Evolutionary conservation across 2,888 invertebrate genomes (phyloP).

Genomic region (Polydrusus pterygomalis): DNA sequence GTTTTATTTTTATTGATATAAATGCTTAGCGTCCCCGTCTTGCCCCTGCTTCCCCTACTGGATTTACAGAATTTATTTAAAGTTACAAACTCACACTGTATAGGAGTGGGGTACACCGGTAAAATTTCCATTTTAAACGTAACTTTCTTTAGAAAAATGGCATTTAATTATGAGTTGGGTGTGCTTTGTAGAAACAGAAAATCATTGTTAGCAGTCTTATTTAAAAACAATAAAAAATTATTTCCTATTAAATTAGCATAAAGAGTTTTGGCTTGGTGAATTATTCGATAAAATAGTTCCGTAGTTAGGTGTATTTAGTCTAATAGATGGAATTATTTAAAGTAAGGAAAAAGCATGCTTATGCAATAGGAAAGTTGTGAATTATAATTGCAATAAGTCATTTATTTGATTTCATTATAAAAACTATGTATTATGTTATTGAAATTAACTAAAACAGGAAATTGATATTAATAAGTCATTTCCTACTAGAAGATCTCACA

Average conservation of each 20-base stretch:
- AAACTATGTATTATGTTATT: background rate
- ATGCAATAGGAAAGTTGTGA: constrained; percentile 9
- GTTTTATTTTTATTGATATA: too few relatives aligned
- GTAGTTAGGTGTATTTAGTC: background rate
- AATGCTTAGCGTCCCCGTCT: too few relatives aligned
- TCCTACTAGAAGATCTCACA: too few relatives aligned
- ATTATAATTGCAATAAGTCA: background rate
- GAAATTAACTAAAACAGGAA: too few relatives aligned
- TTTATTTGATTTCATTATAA: too few relatives aligned
- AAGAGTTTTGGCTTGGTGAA: constrained; percentile 1
- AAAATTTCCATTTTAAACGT: background rate
- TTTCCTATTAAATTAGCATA: background rate
- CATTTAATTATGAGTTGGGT: too few relatives aligned
- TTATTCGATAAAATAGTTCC: constrained; percentile 9
- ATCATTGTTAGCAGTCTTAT: background rate
- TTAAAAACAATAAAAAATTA: background rate
- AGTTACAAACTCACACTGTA: too few relatives aligned
- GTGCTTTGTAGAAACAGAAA: background rate
- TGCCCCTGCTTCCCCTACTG: too few relatives aligned
- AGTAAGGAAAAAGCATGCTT: constrained; percentile 2
- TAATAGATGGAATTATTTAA: background rate
- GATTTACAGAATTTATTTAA: too few relatives aligned
- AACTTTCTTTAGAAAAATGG: background rate
- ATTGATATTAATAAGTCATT: too few relatives aligned
- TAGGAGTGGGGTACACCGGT: background rate